Percentiles rank a stretch among this genome's conserved stretches.
Evolutionary conservation across 2,113 vertebrate species (phyloP).

Genomic region (Pollachius pollachius): DNA sequence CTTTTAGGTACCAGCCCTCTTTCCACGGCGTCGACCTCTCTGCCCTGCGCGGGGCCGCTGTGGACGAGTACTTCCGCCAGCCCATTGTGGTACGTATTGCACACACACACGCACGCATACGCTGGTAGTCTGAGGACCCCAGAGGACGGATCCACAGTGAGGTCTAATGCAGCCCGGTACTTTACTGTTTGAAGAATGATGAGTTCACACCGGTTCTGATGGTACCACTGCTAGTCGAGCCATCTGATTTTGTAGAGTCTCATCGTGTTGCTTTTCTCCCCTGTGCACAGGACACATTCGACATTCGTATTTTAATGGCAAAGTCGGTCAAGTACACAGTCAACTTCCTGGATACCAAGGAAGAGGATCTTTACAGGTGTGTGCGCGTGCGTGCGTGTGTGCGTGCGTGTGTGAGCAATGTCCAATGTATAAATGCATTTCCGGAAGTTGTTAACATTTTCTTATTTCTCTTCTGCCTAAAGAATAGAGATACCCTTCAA

Average conservation of each 20-base stretch:
- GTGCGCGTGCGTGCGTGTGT: conserved; percentile 17
- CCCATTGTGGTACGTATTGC: conserved; percentile 84
- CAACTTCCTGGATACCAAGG: conserved; percentile 96
- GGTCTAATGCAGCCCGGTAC: no score
- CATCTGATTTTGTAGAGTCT: no score
- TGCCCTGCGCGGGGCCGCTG: conserved; percentile 87
- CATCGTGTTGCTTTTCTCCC: not conserved
- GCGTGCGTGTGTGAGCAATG: not conserved
- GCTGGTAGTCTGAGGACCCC: not conserved
- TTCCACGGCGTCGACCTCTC: conserved; percentile 94
- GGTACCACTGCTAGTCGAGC: not conserved
- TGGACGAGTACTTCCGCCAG: conserved; percentile 94
- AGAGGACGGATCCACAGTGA: no score
- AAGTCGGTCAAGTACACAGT: conserved; percentile 95
- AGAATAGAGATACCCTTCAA: conserved; percentile 98
- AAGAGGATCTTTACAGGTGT: conserved; percentile 92
- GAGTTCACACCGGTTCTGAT: no score
- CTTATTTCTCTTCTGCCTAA: not conserved
- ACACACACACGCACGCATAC: not conserved
- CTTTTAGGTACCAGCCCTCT: conserved; percentile 91
- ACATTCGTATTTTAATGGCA: conserved; percentile 94
- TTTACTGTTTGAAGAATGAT: no score
- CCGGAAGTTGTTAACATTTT: not conserved
- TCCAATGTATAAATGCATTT: not conserved
- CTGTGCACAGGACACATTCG: conserved; percentile 85